phyloP scores from a whole-genome alignment of 2,888 invertebrate species.

The Hypena proboscidalis region DNA sequence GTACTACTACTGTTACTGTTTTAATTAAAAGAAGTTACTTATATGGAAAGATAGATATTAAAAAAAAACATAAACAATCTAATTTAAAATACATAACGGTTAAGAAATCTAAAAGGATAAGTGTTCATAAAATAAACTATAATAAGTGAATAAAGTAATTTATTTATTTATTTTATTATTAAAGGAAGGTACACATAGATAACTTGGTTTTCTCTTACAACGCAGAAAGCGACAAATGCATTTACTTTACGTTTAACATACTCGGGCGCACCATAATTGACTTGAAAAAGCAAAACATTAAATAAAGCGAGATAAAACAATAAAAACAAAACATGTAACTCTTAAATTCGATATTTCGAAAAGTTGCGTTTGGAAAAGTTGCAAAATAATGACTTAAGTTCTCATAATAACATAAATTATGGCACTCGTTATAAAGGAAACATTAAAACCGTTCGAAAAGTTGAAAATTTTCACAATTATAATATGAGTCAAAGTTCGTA shows the following conservation, averaged over 20 bases:
- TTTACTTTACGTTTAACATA: slow-evolving; percentile 52
- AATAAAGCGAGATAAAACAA: slow-evolving; percentile 37
- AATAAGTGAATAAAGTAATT: background rate
- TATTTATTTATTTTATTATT: too few relatives aligned
- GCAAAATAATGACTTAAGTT: slow-evolving; percentile 27
- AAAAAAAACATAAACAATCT: too few relatives aligned
- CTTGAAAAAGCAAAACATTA: slow-evolving; percentile 62
- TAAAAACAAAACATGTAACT: slow-evolving; percentile 36
- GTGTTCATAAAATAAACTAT: background rate
- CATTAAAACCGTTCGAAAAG: slow-evolving; percentile 10
- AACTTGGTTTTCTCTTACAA: slow-evolving; percentile 47
- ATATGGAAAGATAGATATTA: too few relatives aligned
- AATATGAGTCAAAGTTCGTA: slow-evolving; percentile 5
- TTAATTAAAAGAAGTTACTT: too few relatives aligned
- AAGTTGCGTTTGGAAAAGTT: slow-evolving; percentile 19
- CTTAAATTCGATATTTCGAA: slow-evolving; percentile 26
- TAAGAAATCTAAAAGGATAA: too few relatives aligned
- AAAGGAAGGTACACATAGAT: too few relatives aligned
- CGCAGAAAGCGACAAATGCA: slow-evolving; percentile 45
- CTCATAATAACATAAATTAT: slow-evolving; percentile 40
- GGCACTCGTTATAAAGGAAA: slow-evolving; percentile 38
- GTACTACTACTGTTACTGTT: too few relatives aligned
- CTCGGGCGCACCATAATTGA: slow-evolving; percentile 81
- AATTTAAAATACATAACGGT: too few relatives aligned
- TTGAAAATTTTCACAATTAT: slow-evolving; percentile 2